These are phyloP conservation scores for Hippocampus zosterae DNA, from an alignment of 2,113 vertebrate genomes.

Conservation along the genomic window DNA sequence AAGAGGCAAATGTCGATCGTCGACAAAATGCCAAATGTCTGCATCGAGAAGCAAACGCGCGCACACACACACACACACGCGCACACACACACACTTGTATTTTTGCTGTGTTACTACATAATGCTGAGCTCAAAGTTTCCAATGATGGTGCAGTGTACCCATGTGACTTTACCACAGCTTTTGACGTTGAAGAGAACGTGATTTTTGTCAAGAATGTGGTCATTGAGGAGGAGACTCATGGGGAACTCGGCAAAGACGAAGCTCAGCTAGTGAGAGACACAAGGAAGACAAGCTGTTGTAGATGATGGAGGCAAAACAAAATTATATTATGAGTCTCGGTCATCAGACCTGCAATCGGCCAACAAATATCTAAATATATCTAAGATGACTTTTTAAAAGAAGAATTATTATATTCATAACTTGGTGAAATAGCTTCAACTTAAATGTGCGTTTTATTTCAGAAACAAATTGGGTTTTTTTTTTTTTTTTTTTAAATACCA, in stretches of 20 bases:
- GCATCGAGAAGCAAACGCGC: background rate
- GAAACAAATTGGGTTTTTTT: background rate
- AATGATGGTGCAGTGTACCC: background rate
- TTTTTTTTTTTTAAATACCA: background rate
- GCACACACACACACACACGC: background rate
- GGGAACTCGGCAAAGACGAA: conserved; percentile 89
- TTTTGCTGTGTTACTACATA: background rate
- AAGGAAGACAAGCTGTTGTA: conserved; percentile 6
- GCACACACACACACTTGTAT: background rate
- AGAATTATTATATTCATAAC: background rate
- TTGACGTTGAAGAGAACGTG: conserved; percentile 77
- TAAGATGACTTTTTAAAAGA: background rate
- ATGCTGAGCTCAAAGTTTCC: background rate
- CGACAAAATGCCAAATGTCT: background rate
- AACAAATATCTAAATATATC: background rate
- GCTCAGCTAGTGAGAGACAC: conserved; percentile 75
- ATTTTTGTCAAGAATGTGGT: conserved; percentile 69
- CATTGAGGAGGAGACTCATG: conserved; percentile 83
- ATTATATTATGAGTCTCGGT: background rate
- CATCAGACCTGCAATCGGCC: background rate
- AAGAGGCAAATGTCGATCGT: no score
- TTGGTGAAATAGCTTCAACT: background rate
- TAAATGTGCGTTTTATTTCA: background rate
- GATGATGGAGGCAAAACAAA: background rate
- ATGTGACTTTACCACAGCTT: conserved; percentile 76